phyloP scores from a whole-genome alignment of 2,888 invertebrate genomes.

The Microctonus aethiopoides region DNA sequence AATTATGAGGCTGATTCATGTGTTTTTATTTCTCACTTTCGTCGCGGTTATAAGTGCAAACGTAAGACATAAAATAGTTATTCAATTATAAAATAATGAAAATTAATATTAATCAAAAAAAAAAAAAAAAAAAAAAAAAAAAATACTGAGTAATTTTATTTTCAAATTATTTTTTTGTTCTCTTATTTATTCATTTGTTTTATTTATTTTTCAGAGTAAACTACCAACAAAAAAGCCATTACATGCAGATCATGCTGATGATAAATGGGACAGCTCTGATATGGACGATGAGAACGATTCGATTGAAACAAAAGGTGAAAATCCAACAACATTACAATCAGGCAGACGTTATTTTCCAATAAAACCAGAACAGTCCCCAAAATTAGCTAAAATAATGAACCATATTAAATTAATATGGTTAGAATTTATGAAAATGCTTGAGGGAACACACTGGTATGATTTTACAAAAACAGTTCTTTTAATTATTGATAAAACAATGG shows the following conservation, averaged over 20 bases:
- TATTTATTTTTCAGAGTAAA: not conserved
- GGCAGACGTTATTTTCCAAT: not conserved
- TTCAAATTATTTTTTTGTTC: not conserved
- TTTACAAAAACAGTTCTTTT: not conserved
- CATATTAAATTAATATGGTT: not conserved
- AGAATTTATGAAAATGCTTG: not conserved
- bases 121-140: too few relatives aligned
- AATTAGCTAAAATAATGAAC: not conserved
- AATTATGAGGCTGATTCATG: not conserved
- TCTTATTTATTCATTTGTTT: not conserved
- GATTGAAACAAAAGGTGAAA: not conserved
- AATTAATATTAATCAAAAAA: too few relatives aligned
- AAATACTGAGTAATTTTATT: too few relatives aligned
- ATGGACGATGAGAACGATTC: conserved; percentile 11
- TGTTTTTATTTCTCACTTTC: not conserved
- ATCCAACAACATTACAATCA: not conserved
- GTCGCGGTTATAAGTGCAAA: not conserved
- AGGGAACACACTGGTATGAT: not conserved
- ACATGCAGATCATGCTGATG: conserved; percentile 6
- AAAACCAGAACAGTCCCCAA: not conserved
- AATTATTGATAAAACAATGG: not conserved
- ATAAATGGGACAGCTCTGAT: conserved; percentile 15
- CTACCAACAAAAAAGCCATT: not conserved
- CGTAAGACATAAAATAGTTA: not conserved
- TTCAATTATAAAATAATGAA: not conserved